Conservation (phyloP, 2,888 invertebrate species). For the Drosophila antonietae region DNA sequence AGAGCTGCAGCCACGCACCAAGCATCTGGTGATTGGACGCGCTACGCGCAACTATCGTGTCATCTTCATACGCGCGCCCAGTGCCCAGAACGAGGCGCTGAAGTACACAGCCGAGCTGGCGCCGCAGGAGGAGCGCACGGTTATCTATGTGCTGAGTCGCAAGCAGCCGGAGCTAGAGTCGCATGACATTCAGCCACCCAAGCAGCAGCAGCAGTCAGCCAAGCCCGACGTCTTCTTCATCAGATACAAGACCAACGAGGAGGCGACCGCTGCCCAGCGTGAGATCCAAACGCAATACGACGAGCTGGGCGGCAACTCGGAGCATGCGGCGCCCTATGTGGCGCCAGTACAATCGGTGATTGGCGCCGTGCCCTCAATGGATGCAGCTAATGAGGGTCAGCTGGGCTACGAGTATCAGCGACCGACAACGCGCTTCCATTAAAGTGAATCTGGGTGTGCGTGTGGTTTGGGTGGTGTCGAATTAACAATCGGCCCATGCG, state of each 20-base stretch:
- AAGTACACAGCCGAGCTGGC: slow-evolving; percentile 81
- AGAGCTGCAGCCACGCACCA: slow-evolving; percentile 51
- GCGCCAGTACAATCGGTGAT: slow-evolving; percentile 81
- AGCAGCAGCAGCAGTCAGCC: slow-evolving; percentile 66
- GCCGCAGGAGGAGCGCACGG: slow-evolving; percentile 84
- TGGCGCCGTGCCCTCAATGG: slow-evolving; percentile 58
- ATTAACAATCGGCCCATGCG: slow-evolving; percentile 46
- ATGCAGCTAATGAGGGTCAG: slow-evolving; percentile 1
- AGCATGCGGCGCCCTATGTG: slow-evolving; percentile 78
- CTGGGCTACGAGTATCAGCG: slow-evolving; percentile 78
- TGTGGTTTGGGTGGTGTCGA: slow-evolving; percentile 30
- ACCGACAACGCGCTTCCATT: slow-evolving; percentile 33
- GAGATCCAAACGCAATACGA: slow-evolving; percentile 84
- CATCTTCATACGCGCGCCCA: slow-evolving; percentile 84
- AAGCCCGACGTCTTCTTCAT: slow-evolving; percentile 84
- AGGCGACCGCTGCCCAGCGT: slow-evolving; percentile 82
- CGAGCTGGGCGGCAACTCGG: slow-evolving; percentile 80
- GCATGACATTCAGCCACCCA: slow-evolving; percentile 77
- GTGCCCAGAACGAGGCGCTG: slow-evolving; percentile 55
- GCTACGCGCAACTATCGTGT: slow-evolving; percentile 83
- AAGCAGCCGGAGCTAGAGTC: slow-evolving; percentile 79
- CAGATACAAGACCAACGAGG: slow-evolving; percentile 83
- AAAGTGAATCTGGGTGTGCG: not conserved
- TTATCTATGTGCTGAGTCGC: slow-evolving; percentile 83
- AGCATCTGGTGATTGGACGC: slow-evolving; percentile 81